Evolutionary conservation across 2,888 invertebrate species (phyloP), one percentile per base, ranked within the genome.

Genomic region (Sinohyriopsis cumingii): DNA sequence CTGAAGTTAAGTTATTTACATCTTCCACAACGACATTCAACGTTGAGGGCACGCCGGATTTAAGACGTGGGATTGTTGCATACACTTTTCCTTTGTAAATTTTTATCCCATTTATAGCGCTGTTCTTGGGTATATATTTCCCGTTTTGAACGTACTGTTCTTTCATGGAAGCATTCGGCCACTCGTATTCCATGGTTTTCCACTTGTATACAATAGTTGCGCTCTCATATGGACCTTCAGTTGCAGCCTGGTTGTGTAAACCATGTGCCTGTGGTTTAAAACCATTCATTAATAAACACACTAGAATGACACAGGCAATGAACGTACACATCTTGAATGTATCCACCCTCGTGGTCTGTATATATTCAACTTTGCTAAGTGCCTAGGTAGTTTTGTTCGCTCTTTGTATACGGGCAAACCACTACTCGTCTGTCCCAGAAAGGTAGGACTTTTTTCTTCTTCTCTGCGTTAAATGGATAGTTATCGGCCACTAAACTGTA

Each of bases 121-220:
- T 81, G 57, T 82, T 79, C 7, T 70, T 56, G 3, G 73, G 73
- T 18, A 74, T 67, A 57, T 77, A 82, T 15, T 63, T 69, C 1
- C 75, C 70, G 18, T 70, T 71, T 3, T 54, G 28, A 9, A 79
- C 59, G 60, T 74, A 77, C 55, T 79, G 33, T 9, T 75, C 61
- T 64, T 69, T 76, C 55, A 77, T 62, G 0, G 76, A 69, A 18
- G 70, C 73, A 59, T 77, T 82, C 12, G 82, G 81, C 84, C 84
- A 84, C 45, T 79, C 80, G n/a, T 77, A 81, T 59, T 84, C 81
- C 9, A 83, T 68, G 5, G 67, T 69, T 22, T 78, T 76, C 83
- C 84, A 84, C 54, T 81, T 77, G 63, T 81, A 81, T 3, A 78
- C 74, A 5, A 76, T 33, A 9, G 33, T 9, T 33, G 33, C 56